These are phyloP conservation scores for Tetraneura akinire DNA, from an alignment of 1,140 invertebrate species.

Conservation along the genomic window DNA sequence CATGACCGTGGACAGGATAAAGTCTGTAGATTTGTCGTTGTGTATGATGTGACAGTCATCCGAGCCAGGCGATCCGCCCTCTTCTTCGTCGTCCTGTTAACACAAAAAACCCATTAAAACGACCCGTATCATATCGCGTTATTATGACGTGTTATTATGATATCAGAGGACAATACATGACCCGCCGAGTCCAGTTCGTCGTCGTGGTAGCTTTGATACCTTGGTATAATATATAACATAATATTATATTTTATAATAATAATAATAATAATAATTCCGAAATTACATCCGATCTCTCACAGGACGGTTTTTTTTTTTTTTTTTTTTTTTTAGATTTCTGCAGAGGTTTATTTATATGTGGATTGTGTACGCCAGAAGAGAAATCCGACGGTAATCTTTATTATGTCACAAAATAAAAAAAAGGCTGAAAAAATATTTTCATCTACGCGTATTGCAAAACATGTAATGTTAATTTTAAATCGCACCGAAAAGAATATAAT, in stretches of 20 bases:
- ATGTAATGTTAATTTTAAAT: neutral
- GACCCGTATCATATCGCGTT: neutral
- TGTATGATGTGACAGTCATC: conserved; percentile 76
- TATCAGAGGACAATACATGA: neutral
- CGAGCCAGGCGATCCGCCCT: conserved; percentile 63
- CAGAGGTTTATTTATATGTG: too few species aligned
- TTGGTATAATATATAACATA: too few species aligned
- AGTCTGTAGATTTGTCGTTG: conserved; percentile 86
- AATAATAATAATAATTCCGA: too few species aligned
- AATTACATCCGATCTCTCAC: neutral
- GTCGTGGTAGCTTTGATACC: too few species aligned
- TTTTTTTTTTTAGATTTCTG: too few species aligned
- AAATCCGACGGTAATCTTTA: neutral
- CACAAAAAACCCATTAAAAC: conserved; percentile 43
- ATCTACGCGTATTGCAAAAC: neutral
- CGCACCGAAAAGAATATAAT: neutral
- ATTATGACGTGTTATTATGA: conserved; percentile 31
- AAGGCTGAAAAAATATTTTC: neutral
- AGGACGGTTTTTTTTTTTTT: too few species aligned
- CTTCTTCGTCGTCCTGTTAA: conserved; percentile 75
- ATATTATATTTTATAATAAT: too few species aligned
- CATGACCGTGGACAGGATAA: conserved; percentile 80
- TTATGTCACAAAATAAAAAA: neutral
- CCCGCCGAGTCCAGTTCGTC: neutral
- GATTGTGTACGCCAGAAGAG: neutral